Evolutionary conservation across 1,140 invertebrate genomes (phyloP), one percentile per base, ranked within the genome.

Genomic region (Brachionus rubens): DNA sequence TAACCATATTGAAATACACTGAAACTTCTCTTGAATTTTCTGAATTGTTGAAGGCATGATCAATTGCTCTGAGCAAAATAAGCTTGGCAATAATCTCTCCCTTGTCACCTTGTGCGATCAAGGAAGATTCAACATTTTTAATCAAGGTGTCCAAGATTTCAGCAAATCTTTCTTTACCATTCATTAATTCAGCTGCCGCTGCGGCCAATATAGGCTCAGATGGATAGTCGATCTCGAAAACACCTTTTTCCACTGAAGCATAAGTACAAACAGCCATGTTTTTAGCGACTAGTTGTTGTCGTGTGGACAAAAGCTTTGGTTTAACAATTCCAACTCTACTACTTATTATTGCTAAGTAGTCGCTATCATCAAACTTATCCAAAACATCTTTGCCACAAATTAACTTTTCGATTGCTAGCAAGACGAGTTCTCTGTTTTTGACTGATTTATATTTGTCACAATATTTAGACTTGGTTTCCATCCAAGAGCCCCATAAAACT

Each of bases 211-310:
- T 59, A 5, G 54, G 54, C 33, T 59, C 54, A n/a, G 54, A 59
- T 36, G 54, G 54, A 59, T 59, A 59, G 1, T 59, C 54, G n/a
- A 59, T 59, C n/a, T 59, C 54, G 16, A 59, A 59, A 6, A 59
- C 9, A 5, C 33, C 33, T 5, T 36, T 36, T 36, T 36, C 33
- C 9, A 5, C 9, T 5, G 3, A 3, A 3, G 9, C 33, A 36
- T 36, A 36, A 36, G 33, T 36, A 36, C n/a, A 40, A 40, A 62
- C 56, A 19, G 30, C 56, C 56, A 62, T 62, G 36, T 43, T 62
- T 36, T n/a, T 14, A 5, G 56, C 30, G 19, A 62, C 56, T 36
- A 40, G 30, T 19, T 62, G 16, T 40, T 36, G 36, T 10, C 30
- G n/a, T 40, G n/a, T 40, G n/a, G 36, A 10, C 2, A 62, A 9